Conservation (phyloP, 1,140 invertebrate genomes). For the Holcopasites calliopsidis region DNA sequence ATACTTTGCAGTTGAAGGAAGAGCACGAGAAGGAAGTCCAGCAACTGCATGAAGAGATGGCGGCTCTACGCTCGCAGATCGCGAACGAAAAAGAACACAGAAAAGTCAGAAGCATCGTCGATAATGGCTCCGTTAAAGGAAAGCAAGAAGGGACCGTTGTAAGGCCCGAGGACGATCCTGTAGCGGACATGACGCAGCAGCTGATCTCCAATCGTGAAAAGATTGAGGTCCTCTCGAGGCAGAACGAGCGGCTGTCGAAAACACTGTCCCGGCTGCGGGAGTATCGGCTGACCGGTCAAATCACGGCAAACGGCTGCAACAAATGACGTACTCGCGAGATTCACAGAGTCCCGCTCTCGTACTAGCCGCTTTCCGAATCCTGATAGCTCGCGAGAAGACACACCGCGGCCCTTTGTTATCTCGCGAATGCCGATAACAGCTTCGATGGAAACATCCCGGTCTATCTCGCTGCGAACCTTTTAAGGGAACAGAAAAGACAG, state of each 20-base stretch:
- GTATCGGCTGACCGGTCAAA: conserved; percentile 49
- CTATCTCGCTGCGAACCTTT: too few relatives aligned
- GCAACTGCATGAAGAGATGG: conserved; percentile 15
- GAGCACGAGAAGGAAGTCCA: conserved; percentile 2
- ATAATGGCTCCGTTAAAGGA: conserved; percentile 20
- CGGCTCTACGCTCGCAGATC: background rate
- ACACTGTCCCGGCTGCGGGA: conserved; percentile 48
- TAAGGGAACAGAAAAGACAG: too few relatives aligned
- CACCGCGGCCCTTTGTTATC: too few relatives aligned
- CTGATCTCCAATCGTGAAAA: conserved; percentile 51
- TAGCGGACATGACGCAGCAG: conserved; percentile 44
- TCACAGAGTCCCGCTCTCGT: background rate
- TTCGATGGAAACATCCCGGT: too few relatives aligned
- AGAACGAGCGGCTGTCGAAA: conserved; percentile 60
- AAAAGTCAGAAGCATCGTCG: background rate
- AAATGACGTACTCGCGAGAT: conserved; percentile 22
- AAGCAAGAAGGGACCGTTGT: conserved; percentile 25
- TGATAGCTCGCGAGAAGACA: background rate
- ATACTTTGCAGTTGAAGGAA: conserved; percentile 1
- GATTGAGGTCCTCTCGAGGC: conserved; percentile 44
- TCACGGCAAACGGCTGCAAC: conserved; percentile 6
- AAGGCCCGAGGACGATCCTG: conserved; percentile 42
- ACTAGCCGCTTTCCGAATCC: background rate
- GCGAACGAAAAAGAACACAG: conserved; percentile 5
- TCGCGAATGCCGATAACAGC: too few relatives aligned